phyloP scores from a whole-genome alignment of 1,140 invertebrate genomes.

The Drosophila pseudoobscura region DNA sequence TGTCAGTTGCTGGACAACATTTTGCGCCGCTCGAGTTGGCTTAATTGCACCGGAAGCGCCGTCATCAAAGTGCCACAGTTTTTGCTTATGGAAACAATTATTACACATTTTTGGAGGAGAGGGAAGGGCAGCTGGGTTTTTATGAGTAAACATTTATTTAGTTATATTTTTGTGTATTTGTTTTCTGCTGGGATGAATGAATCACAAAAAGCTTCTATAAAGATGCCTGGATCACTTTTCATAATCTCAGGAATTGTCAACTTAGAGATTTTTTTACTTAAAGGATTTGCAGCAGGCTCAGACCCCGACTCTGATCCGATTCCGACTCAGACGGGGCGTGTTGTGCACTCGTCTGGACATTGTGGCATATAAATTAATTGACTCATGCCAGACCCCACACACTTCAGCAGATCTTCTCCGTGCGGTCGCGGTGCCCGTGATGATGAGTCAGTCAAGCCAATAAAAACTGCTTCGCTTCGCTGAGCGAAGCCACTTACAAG shows the following conservation, averaged over 20 bases:
- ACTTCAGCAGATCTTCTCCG: constrained; percentile 14
- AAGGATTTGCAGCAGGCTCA: constrained; percentile 25
- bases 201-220: constrained; percentile 29
- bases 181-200: constrained; percentile 44
- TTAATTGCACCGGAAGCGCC: constrained; percentile 76
- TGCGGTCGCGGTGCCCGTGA: not conserved
- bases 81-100: constrained; percentile 31
- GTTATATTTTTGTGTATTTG: constrained; percentile 50
- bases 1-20: constrained; percentile 53
- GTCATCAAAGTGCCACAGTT: constrained; percentile 53
- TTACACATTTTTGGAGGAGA: constrained; percentile 2
- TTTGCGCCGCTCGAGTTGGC: constrained; percentile 32
- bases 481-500: constrained; percentile 59
- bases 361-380: constrained; percentile 73
- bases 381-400: constrained; percentile 59
- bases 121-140: constrained; percentile 4
- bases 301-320: not conserved
- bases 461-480: constrained; percentile 62
- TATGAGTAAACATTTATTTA: constrained; percentile 55
- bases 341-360: constrained; percentile 63
- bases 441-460: constrained; percentile 62
- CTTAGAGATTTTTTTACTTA: constrained; percentile 33
- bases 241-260: constrained; percentile 53
- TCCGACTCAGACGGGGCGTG: constrained; percentile 57
- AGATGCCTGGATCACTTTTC: constrained; percentile 35